Evolutionary conservation across 2,888 invertebrate genomes (phyloP).

Genomic region (Conomelus anceps): DNA sequence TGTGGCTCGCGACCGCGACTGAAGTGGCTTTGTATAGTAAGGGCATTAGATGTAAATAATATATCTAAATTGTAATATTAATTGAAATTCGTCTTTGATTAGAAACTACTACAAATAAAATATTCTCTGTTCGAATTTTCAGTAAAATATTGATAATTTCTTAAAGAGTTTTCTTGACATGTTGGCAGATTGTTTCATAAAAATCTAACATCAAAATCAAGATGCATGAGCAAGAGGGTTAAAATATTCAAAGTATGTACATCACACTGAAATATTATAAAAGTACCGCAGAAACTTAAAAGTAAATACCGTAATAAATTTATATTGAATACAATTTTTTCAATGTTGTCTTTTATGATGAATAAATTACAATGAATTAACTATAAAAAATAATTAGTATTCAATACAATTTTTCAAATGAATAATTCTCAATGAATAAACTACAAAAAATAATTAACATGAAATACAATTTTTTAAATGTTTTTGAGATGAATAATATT

Average conservation of each 20-base stretch:
- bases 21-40: too few relatives aligned
- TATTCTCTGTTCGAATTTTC: too few relatives aligned
- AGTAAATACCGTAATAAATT: too few relatives aligned
- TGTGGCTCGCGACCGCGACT: too few relatives aligned
- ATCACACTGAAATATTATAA: not conserved
- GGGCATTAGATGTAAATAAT: too few relatives aligned
- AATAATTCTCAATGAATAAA: not conserved
- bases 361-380: not conserved
- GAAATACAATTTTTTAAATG: not conserved
- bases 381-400: not conserved
- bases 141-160: not conserved
- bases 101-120: too few relatives aligned
- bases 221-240: not conserved
- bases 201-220: not conserved
- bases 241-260: not conserved
- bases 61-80: too few relatives aligned
- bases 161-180: not conserved
- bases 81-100: too few relatives aligned
- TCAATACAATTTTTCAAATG: not conserved
- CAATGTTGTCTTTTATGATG: too few relatives aligned
- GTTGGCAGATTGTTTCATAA: not conserved
- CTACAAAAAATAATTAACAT: not conserved
- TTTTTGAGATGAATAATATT: too few relatives aligned
- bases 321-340: not conserved
- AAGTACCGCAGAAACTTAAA: not conserved